phyloP scores from a whole-genome alignment of 1,140 invertebrate genomes.

The Tyrophagus putrescentiae region DNA sequence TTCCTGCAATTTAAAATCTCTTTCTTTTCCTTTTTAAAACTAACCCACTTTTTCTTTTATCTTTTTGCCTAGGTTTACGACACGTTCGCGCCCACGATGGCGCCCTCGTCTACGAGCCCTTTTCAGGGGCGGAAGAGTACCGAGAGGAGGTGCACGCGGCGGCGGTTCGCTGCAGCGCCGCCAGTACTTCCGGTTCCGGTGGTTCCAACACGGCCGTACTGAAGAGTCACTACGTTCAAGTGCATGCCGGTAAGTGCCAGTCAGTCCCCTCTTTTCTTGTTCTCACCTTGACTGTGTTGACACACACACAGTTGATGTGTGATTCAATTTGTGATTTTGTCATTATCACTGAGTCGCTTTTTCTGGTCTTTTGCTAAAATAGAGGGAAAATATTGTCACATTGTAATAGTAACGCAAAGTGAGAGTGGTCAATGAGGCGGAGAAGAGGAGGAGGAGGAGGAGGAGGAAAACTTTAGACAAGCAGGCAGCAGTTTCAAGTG shows the following conservation, averaged over 20 bases:
- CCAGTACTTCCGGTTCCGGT: slow-evolving; percentile 33
- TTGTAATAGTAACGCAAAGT: too few relatives aligned
- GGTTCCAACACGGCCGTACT: too few relatives aligned
- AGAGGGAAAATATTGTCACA: too few relatives aligned
- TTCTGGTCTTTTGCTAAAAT: too few relatives aligned
- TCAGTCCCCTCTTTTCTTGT: not conserved
- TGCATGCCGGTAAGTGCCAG: slow-evolving; percentile 33
- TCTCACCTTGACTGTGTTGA: not conserved
- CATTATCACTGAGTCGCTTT: too few relatives aligned
- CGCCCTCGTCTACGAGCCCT: slow-evolving; percentile 45
- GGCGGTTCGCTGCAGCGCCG: slow-evolving; percentile 33
- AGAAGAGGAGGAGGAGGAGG: too few relatives aligned
- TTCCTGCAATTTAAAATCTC: not conserved
- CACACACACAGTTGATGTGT: not conserved
- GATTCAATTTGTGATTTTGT: not conserved
- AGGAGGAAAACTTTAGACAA: too few relatives aligned
- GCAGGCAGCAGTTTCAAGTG: too few relatives aligned
- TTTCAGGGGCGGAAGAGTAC: slow-evolving; percentile 28
- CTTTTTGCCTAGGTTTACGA: slow-evolving; percentile 21
- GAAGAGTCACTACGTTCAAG: slow-evolving; percentile 33
- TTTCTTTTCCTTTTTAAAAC: not conserved
- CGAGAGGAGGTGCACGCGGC: slow-evolving; percentile 30
- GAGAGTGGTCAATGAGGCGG: too few relatives aligned
- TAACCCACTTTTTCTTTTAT: not conserved
- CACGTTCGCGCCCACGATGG: slow-evolving; percentile 44